Percentiles rank a stretch among this genome's conserved stretches.
These are phyloP conservation scores for Megalops cyprinoides DNA, from an alignment of 2,797 vertebrate genomes.

Conservation along the genomic window DNA sequence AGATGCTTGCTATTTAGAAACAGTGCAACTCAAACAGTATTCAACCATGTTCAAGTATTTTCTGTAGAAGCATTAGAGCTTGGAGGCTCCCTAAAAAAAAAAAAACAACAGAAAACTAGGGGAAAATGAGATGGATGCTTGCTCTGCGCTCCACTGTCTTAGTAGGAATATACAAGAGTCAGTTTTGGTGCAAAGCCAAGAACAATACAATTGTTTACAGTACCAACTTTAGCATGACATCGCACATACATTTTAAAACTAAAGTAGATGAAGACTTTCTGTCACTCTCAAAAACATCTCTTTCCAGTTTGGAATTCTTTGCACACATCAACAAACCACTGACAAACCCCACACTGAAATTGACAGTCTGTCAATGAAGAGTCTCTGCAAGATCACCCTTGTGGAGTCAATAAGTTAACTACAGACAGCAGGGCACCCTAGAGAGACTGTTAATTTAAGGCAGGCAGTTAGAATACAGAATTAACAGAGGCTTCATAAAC, in stretches of 20 bases:
- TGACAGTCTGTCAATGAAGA: neutral
- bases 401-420: slow-evolving; percentile 7
- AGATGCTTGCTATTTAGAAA: slow-evolving; percentile 2
- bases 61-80: neutral
- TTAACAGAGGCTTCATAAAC: slow-evolving; percentile 18
- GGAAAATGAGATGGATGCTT: neutral
- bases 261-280: neutral
- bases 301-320: neutral
- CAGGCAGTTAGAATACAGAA: slow-evolving; percentile 11
- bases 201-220: neutral
- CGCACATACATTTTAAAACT: neutral
- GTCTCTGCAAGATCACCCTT: neutral
- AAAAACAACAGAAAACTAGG: neutral
- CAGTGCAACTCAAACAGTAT: neutral
- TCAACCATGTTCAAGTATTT: neutral
- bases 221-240: neutral
- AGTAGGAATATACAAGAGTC: neutral
- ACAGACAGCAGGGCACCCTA: neutral
- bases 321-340: neutral
- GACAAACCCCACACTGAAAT: neutral
- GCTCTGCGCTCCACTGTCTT: neutral
- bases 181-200: too few relatives aligned
- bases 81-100: neutral
- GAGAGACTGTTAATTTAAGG: slow-evolving; percentile 12
- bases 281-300: neutral